phyloP scores from a whole-genome alignment of 2,797 vertebrate genomes.

The Ctenopoma kingsleyae region DNA sequence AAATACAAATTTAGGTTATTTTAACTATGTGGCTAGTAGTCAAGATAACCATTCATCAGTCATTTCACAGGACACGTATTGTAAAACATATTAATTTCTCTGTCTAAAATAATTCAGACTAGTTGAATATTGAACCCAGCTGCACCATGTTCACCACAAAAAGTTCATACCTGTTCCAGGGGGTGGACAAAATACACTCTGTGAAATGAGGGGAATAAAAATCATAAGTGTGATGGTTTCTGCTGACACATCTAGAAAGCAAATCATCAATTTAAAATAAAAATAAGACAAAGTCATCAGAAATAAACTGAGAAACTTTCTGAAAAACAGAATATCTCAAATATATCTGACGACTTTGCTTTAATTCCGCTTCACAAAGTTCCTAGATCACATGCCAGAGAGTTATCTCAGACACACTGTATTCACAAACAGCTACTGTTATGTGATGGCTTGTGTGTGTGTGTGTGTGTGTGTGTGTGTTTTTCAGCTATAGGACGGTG shows the following conservation, averaged over 20 bases:
- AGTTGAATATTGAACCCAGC: slow-evolving; percentile 1
- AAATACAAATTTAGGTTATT: not conserved
- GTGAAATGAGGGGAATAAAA: not conserved
- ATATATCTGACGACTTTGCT: not conserved
- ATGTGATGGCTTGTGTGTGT: not conserved
- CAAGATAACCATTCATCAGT: not conserved
- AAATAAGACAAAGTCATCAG: not conserved
- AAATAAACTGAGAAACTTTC: too few species aligned
- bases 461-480: slow-evolving; percentile 22
- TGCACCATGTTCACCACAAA: not conserved
- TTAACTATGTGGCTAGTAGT: not conserved
- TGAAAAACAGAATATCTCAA: too few species aligned
- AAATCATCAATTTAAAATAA: too few species aligned
- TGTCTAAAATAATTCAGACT: not conserved
- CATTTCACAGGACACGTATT: not conserved
- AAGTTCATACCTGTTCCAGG: not conserved
- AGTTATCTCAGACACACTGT: not conserved
- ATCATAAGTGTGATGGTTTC: not conserved
- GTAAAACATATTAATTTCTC: not conserved
- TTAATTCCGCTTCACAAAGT: not conserved
- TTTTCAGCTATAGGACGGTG: slow-evolving; percentile 91
- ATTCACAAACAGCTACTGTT: not conserved
- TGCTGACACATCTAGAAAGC: not conserved
- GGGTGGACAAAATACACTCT: not conserved
- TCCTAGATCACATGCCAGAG: not conserved